A percentile compares a stretch with the other conserved stretches of the same genome.
These are phyloP conservation scores for Augochlora pura DNA, from an alignment of 1,140 invertebrate species.

Conservation along the genomic window DNA sequence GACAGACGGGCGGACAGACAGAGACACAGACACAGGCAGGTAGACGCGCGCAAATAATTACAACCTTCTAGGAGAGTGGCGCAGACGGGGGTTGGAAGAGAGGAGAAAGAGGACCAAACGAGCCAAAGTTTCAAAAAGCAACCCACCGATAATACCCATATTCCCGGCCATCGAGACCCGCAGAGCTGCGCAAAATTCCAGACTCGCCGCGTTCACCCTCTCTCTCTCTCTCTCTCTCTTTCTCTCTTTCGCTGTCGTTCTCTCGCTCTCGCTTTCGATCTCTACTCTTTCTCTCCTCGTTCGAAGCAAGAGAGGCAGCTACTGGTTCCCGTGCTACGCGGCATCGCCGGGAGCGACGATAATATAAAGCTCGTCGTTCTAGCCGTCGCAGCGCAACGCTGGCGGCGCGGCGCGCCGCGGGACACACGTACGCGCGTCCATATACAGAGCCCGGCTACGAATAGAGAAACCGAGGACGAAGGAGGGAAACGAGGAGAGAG, in stretches of 20 bases:
- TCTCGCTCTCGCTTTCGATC: neutral
- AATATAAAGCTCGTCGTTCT: constrained; percentile 47
- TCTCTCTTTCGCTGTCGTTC: neutral
- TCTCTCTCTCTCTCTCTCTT: too few relatives aligned
- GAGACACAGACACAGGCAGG: neutral
- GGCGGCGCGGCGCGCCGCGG: constrained; percentile 8
- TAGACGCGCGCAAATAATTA: constrained; percentile 30
- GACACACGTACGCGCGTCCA: neutral
- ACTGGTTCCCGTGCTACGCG: constrained; percentile 44
- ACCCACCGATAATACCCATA: constrained; percentile 42
- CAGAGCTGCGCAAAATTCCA: constrained; percentile 56
- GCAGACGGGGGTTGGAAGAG: too few relatives aligned
- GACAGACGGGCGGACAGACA: too few relatives aligned
- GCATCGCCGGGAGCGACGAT: constrained; percentile 48
- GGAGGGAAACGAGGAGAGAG: neutral
- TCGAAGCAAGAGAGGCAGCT: constrained; percentile 13
- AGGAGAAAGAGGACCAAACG: constrained; percentile 33
- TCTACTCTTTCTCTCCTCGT: neutral
- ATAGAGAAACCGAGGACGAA: neutral
- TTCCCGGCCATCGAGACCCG: constrained; percentile 36
- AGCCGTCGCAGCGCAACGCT: constrained; percentile 43
- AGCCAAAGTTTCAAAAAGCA: constrained; percentile 47
- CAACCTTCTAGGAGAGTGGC: constrained; percentile 21
- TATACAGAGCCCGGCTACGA: neutral
- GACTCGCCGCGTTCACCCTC: constrained; percentile 4